Evolutionary conservation across 2,113 vertebrate species (phyloP).

Genomic region (Sapayoa aenigma): DNA sequence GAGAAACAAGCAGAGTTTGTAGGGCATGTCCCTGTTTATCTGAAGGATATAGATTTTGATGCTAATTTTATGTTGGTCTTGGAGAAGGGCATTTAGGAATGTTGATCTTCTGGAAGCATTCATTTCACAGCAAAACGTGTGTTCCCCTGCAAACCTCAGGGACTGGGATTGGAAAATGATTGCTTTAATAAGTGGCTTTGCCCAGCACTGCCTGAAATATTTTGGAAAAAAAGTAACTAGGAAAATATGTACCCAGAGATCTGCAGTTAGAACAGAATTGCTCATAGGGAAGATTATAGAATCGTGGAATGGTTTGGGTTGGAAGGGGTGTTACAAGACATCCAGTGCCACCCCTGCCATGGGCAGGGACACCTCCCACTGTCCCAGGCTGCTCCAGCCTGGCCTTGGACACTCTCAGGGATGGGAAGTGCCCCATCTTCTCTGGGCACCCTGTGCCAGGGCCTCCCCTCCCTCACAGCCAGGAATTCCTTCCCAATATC

Average conservation of each 20-base stretch:
- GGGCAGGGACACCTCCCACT: neutral
- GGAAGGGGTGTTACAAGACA: neutral
- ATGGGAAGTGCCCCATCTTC: neutral
- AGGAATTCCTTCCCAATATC: neutral
- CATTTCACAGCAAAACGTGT: neutral
- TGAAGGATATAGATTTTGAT: neutral
- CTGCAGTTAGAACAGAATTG: neutral
- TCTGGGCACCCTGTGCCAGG: accelerated
- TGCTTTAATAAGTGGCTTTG: neutral
- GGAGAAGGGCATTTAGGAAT: neutral
- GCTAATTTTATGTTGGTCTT: neutral
- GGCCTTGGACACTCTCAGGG: neutral
- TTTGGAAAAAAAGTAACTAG: neutral
- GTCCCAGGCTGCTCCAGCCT: neutral
- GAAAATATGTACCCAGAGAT: neutral
- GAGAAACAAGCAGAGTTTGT: neutral
- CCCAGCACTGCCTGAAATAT: neutral
- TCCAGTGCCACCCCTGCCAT: neutral
- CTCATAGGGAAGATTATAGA: neutral
- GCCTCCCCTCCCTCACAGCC: neutral
- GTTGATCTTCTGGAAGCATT: neutral
- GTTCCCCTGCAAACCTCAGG: neutral
- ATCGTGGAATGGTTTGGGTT: neutral
- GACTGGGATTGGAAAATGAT: neutral
- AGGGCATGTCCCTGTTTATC: neutral